These are phyloP conservation scores for Anguilla rostrata DNA, from an alignment of 2,113 vertebrate genomes.

Conservation along the genomic window DNA sequence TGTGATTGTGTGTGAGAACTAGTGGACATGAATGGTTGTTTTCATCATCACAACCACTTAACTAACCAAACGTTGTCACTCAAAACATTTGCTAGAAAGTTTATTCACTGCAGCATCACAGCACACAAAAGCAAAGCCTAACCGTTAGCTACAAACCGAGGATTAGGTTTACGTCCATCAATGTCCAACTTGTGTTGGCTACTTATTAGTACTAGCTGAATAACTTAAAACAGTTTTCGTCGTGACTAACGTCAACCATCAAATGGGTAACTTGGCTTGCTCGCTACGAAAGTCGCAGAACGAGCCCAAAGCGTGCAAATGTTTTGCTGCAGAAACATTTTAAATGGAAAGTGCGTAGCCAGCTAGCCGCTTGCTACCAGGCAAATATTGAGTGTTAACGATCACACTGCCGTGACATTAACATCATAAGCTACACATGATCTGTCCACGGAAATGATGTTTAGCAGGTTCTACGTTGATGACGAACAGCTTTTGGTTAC, in stretches of 20 bases:
- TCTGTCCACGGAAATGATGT: not conserved
- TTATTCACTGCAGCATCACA: too few species aligned
- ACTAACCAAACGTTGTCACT: too few species aligned
- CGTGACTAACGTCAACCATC: not conserved
- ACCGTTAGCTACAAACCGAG: too few species aligned
- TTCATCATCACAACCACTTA: too few species aligned
- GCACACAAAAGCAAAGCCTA: too few species aligned
- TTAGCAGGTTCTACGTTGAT: not conserved
- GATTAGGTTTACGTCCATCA: not conserved
- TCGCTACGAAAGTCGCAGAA: not conserved
- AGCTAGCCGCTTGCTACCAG: not conserved
- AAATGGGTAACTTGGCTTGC: not conserved
- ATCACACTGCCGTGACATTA: not conserved
- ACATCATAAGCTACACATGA: not conserved
- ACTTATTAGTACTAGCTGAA: not conserved
- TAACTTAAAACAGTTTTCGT: not conserved
- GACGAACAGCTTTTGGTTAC: not conserved
- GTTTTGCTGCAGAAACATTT: not conserved
- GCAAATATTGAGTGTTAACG: not conserved
- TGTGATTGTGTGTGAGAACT: too few species aligned
- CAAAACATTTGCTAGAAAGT: too few species aligned
- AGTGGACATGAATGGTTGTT: too few species aligned
- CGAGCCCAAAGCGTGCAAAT: not conserved
- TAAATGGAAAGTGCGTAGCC: not conserved
- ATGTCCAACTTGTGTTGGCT: not conserved